phyloP scores from a whole-genome alignment of 2,888 invertebrate species.

The Polia nebulosa region DNA sequence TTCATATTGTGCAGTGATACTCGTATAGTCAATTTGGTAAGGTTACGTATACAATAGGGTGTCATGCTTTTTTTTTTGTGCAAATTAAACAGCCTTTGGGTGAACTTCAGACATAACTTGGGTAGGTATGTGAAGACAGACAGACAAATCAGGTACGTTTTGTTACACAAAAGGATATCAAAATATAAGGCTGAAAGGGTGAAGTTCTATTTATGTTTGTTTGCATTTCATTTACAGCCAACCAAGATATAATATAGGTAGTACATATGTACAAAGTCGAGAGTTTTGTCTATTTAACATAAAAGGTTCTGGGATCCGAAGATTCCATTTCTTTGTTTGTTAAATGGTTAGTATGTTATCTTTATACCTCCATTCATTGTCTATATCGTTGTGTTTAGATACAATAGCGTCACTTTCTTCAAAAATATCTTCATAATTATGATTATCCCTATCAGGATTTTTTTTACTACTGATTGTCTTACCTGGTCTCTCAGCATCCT shows the following conservation, averaged over 20 bases:
- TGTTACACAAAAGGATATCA: background rate
- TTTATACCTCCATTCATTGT: background rate
- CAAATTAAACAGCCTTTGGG: background rate
- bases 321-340: background rate
- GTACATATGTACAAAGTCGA: background rate
- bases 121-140: background rate
- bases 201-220: background rate
- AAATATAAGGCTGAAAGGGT: background rate
- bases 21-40: background rate
- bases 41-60: constrained; percentile 7
- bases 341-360: background rate
- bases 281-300: background rate
- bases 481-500: constrained; percentile 93
- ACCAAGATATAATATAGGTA: too few relatives aligned
- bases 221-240: constrained; percentile 2
- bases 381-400: background rate
- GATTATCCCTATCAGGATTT: background rate
- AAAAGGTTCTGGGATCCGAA: background rate
- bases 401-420: background rate
- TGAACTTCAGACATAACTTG: background rate
- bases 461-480: constrained; percentile 60
- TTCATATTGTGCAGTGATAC: constrained; percentile 27
- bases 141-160: background rate
- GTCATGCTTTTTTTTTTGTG: constrained; percentile 19
- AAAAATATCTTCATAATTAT: background rate